Base-by-base conservation (phyloP, 2,797 vertebrate genomes). In the Anas bahamensis region DNA sequence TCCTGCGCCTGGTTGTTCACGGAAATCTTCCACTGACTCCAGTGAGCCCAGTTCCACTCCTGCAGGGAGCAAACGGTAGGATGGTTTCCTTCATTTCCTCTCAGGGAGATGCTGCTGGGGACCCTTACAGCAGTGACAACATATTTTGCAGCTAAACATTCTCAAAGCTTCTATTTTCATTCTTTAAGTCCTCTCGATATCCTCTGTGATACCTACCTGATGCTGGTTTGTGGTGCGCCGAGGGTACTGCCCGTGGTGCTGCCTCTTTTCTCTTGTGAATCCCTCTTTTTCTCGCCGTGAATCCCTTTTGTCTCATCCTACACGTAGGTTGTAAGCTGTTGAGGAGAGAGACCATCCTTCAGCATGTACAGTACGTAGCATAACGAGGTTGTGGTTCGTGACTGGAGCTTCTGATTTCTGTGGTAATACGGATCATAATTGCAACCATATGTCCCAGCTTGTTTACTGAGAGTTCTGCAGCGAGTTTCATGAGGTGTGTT, bases 351-450 rank as follows among this genome's bases (percentile, higher is more conserved):
- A 21, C 37, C 16, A 1, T 65, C 2, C 1, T 2, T 50, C 53
- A 19, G 13, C 39, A 15, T 9, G 21, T 64, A 52, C 79, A 48
- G 5, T 19, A 33, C 37, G 6, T n/a, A 53, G 48, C 11, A 4
- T n/a, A 33, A 35, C 0, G 0, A 83, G 52, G 39, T 48, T 74
- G 70, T 86, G 88, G 86, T 81, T 91, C 15, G 2, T 77, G 83
- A 69, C 68, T 88, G n/a, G 24, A 71, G 82, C 91, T 93, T 85
- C 95, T 87, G 89, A 89, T 86, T 94, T 87, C 93, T 86, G 70
- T 77, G 85, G 85, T 93, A 88, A 61, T 81, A 75, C 57, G 59
- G 83, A 75, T 79, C 61, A 11, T 94, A 83, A 94, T 93, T 80
- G 71, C n/a, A 92, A 93, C 95, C 91, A 89, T 57, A 76, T 80